Evolutionary conservation across 2,113 vertebrate species (phyloP).

Genomic region (Boulengeromyrus knoepffleri): DNA sequence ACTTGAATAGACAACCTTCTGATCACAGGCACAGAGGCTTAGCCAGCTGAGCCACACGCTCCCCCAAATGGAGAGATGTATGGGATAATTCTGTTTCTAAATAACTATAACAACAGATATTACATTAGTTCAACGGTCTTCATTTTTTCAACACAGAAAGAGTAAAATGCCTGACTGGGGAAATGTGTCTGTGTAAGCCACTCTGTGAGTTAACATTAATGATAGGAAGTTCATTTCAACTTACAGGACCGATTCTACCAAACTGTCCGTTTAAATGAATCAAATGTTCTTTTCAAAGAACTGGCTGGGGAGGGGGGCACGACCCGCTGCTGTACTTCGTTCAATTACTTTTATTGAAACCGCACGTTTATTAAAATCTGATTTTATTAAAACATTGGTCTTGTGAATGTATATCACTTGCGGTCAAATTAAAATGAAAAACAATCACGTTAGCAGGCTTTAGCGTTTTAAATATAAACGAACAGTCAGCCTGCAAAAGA

Average conservation of each 20-base stretch:
- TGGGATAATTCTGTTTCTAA: neutral
- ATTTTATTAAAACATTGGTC: neutral
- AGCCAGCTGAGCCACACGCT: neutral
- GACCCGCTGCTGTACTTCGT: neutral
- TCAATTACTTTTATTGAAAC: neutral
- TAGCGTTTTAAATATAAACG: neutral
- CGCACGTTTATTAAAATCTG: neutral
- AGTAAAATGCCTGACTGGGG: neutral
- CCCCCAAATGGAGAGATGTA: neutral
- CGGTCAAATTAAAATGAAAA: neutral
- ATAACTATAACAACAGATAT: neutral
- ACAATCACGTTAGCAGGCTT: neutral
- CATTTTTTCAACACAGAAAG: neutral
- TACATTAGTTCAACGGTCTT: neutral
- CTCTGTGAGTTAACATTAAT: neutral
- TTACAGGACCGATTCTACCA: neutral
- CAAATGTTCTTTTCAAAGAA: neutral
- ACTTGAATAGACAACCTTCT: neutral
- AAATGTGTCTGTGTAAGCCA: neutral
- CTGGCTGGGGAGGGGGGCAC: neutral
- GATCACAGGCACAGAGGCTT: neutral
- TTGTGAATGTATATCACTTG: neutral
- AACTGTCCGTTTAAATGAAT: neutral
- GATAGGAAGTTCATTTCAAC: neutral
- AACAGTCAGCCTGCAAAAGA: neutral